These are phyloP conservation scores for Apeltes quadracus DNA, from an alignment of 2,113 vertebrate genomes.

Conservation along the genomic window DNA sequence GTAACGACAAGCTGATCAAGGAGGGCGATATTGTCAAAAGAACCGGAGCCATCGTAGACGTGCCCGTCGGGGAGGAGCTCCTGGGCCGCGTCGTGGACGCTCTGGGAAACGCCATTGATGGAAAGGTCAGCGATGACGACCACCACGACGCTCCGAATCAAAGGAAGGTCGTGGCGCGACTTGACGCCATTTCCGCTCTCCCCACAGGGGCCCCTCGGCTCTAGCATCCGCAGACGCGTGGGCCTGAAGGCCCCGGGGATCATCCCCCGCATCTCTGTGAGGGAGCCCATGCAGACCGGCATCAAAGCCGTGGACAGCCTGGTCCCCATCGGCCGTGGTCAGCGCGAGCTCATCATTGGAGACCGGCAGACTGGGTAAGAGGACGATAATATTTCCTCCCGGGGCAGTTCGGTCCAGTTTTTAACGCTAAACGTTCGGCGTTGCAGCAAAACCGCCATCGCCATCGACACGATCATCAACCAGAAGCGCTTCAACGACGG, in stretches of 20 bases:
- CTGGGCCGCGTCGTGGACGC: slow-evolving; percentile 96
- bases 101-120: slow-evolving; percentile 94
- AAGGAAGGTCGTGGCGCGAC: no score
- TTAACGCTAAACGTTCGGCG: no score
- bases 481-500: slow-evolving; percentile 98
- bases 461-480: slow-evolving; percentile 98
- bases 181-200: neutral
- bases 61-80: slow-evolving; percentile 92
- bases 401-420: no score
- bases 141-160: no score
- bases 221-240: slow-evolving; percentile 88
- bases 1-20: slow-evolving; percentile 97
- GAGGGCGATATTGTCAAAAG: slow-evolving; percentile 97
- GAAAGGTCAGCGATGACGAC: slow-evolving; percentile 83
- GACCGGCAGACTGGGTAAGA: slow-evolving; percentile 95
- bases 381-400: neutral
- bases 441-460: slow-evolving; percentile 94
- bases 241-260: slow-evolving; percentile 97
- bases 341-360: slow-evolving; percentile 97
- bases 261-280: slow-evolving; percentile 96
- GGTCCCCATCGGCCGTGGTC: slow-evolving; percentile 96
- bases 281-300: slow-evolving; percentile 97
- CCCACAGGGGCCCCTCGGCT: slow-evolving; percentile 85
- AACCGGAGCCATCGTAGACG: slow-evolving; percentile 95
- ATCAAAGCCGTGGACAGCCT: slow-evolving; percentile 98